Base-by-base conservation (phyloP, 2,888 invertebrate species). In the Ichneumoninae sp. region DNA sequence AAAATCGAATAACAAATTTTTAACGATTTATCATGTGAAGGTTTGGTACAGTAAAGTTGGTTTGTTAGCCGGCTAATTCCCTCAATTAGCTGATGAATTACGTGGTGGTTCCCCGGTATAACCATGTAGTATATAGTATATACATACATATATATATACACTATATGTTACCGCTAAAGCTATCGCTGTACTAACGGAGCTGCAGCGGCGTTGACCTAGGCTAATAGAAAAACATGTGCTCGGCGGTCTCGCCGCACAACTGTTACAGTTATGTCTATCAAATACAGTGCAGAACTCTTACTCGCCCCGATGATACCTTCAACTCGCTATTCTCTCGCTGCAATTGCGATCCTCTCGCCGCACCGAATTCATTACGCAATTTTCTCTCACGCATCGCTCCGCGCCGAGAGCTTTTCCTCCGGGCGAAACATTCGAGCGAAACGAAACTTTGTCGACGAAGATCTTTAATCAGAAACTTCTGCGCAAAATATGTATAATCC, bases 391-490 rank as follows among this genome's bases (percentile, higher is more conserved):
- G 16, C 62, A 33, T 33, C 62, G n/a, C 30, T 13, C 8, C 16
- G 26, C n/a, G 16, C 8, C 5, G 47, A 30, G 47, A 50, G 30
- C 4, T 13, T 26, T 69, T 69, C 50, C 69, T n/a, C n/a, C 26
- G n/a, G 26, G 26, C 30, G 66, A 40, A 69, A 69, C 57, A n/a
- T 44, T 54, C 3, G 19, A 10, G 44, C n/a, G 16, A 44, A 57
- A 60, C 26, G 44, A 77, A 69, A 30, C 68, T 69, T 77, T 33
- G 16, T 57, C 68, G n/a, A 19, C 54, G 22, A 26, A 30, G 8
- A 68, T 36, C 68, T 77, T 44, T 54, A 68, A 71, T 71, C 52
- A 54, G 52, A 57, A 68, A 57, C 54, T 68, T 47, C 7, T 26
- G 26, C 19, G 6, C 16, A 22, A 33, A 44, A 60, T 30, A 62